phyloP scores from a whole-genome alignment of 2,113 vertebrate species.

The Sciurus niger region DNA sequence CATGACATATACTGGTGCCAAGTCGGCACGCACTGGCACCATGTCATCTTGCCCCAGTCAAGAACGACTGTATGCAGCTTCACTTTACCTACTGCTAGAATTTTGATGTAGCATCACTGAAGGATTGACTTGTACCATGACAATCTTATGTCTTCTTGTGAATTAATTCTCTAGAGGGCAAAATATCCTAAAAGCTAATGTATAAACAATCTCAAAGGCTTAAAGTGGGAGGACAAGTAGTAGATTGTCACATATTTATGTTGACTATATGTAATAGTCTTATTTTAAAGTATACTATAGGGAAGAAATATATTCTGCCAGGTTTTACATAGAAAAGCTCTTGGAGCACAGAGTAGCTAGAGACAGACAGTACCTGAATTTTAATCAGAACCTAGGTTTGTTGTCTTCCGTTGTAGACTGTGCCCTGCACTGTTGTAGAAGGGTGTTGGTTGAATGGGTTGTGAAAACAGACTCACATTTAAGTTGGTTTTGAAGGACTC shows the following conservation, averaged over 20 bases:
- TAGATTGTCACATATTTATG: not conserved
- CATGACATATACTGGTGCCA: not conserved
- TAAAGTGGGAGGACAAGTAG: not conserved
- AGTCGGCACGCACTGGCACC: not conserved
- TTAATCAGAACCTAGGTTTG: not conserved
- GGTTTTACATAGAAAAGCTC: not conserved
- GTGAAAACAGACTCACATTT: not conserved
- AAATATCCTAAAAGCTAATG: not conserved
- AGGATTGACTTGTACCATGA: not conserved
- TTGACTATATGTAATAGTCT: not conserved
- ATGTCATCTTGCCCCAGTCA: not conserved
- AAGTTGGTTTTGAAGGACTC: not conserved
- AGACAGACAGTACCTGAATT: not conserved
- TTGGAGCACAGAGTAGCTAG: not conserved
- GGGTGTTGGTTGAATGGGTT: not conserved
- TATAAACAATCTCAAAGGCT: slow-evolving; percentile 7
- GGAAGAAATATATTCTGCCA: not conserved
- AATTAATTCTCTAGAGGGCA: slow-evolving; percentile 13
- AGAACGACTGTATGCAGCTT: not conserved
- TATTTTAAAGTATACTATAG: not conserved
- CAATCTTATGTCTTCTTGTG: not conserved
- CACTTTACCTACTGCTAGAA: not conserved
- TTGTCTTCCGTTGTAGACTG: not conserved
- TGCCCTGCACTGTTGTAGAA: not conserved
- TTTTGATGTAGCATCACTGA: not conserved